Percentiles rank a stretch among this genome's conserved stretches.
These are phyloP conservation scores for Trachythela sp. DNA, from an alignment of 64 coral and sea anemone species.

Conservation along the genomic window DNA sequence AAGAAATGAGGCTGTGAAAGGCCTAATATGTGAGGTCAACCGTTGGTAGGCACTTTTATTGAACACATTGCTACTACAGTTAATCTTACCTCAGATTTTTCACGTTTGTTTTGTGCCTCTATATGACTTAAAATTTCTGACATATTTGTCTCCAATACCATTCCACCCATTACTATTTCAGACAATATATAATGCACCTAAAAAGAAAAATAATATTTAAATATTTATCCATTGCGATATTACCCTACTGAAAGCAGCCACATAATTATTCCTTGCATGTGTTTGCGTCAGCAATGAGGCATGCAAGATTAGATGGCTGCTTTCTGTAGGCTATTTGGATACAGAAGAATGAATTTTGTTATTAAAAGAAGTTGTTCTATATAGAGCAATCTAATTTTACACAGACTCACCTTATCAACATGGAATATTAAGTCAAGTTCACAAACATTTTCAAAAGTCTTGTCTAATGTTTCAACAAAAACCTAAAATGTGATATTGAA, in stretches of 20 bases:
- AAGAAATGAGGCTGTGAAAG: too few species aligned
- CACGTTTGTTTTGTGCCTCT: conserved; percentile 92
- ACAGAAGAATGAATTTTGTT: too few species aligned
- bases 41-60: too few species aligned
- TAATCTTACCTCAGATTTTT: conserved; percentile 94
- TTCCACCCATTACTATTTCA: conserved; percentile 98
- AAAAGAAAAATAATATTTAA: not conserved
- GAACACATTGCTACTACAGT: not conserved
- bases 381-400: too few species aligned
- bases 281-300: too few species aligned
- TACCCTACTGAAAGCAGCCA: too few species aligned
- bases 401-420: conserved; percentile 96
- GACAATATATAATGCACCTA: conserved; percentile 89
- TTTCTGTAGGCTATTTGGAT: too few species aligned
- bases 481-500: conserved; percentile 51
- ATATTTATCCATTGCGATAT: too few species aligned
- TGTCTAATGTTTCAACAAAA: conserved; percentile 99
- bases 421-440: conserved; percentile 98
- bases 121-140: conserved; percentile 98
- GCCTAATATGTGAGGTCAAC: too few species aligned
- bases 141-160: conserved; percentile 99
- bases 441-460: conserved; percentile 99
- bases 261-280: too few species aligned
- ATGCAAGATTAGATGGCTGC: too few species aligned
- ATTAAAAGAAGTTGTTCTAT: too few species aligned